Conservation (phyloP, 2,113 vertebrate genomes). For the Cyanistes caeruleus region DNA sequence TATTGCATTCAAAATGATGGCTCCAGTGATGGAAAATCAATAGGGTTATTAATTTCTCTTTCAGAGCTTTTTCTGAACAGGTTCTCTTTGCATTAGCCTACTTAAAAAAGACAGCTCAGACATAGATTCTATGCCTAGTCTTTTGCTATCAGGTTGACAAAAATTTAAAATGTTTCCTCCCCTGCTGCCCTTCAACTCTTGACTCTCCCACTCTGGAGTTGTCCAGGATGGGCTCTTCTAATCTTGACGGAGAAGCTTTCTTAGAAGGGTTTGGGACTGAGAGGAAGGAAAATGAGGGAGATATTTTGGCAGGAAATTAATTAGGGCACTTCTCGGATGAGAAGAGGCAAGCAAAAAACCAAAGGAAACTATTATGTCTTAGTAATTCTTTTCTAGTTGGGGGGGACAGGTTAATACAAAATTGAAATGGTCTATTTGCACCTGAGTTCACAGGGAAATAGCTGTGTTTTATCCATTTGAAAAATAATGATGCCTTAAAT, state of each 20-base stretch:
- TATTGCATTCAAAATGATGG: neutral
- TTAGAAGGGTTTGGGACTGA: neutral
- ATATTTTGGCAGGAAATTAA: neutral
- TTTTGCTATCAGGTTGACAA: neutral
- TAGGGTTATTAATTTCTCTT: constrained; percentile 1
- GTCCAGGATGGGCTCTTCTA: neutral
- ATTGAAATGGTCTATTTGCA: neutral
- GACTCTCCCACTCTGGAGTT: neutral
- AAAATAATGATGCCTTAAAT: neutral
- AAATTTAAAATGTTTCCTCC: neutral
- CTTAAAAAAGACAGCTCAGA: constrained; percentile 1
- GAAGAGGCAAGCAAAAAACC: neutral
- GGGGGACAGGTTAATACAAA: neutral
- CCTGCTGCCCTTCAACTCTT: neutral
- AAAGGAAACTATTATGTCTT: neutral
- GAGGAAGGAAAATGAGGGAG: neutral
- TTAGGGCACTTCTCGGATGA: neutral
- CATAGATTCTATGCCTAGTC: neutral
- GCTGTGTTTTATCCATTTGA: neutral
- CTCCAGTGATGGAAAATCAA: neutral
- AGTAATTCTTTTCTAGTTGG: neutral
- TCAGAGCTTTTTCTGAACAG: neutral
- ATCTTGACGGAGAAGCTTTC: neutral
- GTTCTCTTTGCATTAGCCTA: neutral
- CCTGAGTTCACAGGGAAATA: neutral